Evolutionary conservation across 1,140 invertebrate species (phyloP), one percentile per base, ranked within the genome.

Genomic region (Zaprionus davidi): DNA sequence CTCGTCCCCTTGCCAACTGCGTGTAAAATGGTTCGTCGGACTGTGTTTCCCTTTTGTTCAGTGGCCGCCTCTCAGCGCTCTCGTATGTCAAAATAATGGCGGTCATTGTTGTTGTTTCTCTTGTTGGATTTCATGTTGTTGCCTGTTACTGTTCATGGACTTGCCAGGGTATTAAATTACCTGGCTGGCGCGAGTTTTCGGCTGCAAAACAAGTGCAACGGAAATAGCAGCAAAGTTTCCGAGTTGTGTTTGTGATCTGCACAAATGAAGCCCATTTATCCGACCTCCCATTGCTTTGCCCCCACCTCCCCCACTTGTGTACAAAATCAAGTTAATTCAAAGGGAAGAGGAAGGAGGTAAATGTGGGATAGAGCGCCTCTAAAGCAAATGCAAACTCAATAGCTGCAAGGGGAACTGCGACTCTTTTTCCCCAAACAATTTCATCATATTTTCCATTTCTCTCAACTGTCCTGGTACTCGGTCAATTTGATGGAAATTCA

Each of bases 11-110:
- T 44, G 41, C 74, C 17, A 24, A 26, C 65, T 60, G 46, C 70
- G 69, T 70, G 66, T 78, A 75, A 75, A 78, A 78, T 78, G 66
- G 28, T 64, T 70, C 55, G 53, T 60, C 55, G 55, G 53, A 44
- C 81, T 81, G 81, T 90, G 73, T 85, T 84, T 77, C 73, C 70
- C 81, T 80, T 84, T 70, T 70, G 65, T 70, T 51, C 65, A 22
- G 15, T 46, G 53, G 62, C 58, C 62, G 65, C 70, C 72, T 68
- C 77, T 68, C 68, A 68, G 57, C 59, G 55, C 73, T 68, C 70
- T 88, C 84, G 75, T 87, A 87, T 88, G 84, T 87, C 84, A 87
- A 87, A 88, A 87, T 87, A 87, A 87, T 84, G 75, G 84, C 60
- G 63, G 67, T 67, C 82, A 74, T 86, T 86, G 83, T 85, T 55